A percentile compares a stretch with the other conserved stretches of the same genome.
Conservation (phyloP, 2,113 vertebrate genomes). For the Laterallus jamaicensis region DNA sequence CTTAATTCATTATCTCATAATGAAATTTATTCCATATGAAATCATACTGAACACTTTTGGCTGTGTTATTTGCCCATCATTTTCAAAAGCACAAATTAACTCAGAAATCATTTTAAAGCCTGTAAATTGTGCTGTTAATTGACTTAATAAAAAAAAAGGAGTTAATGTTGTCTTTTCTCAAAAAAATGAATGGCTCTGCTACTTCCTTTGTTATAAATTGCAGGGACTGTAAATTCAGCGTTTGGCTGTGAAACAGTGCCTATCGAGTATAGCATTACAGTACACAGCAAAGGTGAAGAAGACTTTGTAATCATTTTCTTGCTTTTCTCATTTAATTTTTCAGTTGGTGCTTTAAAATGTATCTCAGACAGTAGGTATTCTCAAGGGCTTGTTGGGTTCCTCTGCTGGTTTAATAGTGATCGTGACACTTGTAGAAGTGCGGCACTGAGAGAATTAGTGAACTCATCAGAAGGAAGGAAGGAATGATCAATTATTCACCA, state of each 20-base stretch:
- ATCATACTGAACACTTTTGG: neutral
- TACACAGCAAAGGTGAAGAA: slow-evolving; percentile 32
- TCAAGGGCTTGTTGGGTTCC: slow-evolving; percentile 36
- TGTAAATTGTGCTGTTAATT: slow-evolving; percentile 11
- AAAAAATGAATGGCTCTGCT: neutral
- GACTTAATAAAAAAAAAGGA: neutral
- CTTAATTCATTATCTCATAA: neutral
- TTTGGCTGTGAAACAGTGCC: neutral
- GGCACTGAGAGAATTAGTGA: slow-evolving; percentile 71
- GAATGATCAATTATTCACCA: slow-evolving; percentile 75
- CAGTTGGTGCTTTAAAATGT: slow-evolving; percentile 56
- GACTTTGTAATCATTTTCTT: slow-evolving; percentile 47
- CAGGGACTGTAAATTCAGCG: neutral
- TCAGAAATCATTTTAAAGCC: neutral
- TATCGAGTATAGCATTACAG: neutral
- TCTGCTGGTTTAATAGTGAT: slow-evolving; percentile 62
- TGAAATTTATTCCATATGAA: neutral
- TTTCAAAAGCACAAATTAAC: neutral
- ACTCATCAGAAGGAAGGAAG: slow-evolving; percentile 33
- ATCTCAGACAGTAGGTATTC: slow-evolving; percentile 37
- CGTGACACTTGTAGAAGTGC: slow-evolving; percentile 39
- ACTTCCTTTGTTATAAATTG: neutral
- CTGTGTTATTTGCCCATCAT: neutral
- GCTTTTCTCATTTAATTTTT: slow-evolving; percentile 73
- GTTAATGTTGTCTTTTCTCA: neutral